Percentiles rank a stretch among this genome's conserved stretches.
Evolutionary conservation across 2,888 invertebrate species (phyloP).

Genomic region (Hetaerina titia): DNA sequence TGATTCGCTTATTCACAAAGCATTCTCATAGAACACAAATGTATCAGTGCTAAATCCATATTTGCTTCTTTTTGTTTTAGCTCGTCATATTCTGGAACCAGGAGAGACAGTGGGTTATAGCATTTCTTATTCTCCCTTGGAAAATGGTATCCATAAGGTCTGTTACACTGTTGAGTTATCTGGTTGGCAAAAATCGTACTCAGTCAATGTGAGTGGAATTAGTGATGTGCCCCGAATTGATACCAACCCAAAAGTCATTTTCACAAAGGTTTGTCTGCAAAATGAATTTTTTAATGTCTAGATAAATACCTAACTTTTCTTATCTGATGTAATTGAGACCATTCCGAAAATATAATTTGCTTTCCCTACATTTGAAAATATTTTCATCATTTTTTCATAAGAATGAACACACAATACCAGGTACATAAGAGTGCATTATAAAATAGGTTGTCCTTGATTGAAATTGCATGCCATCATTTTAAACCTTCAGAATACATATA

Average conservation of each 20-base stretch:
- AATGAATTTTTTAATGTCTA: neutral
- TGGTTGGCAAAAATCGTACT: conserved; percentile 7
- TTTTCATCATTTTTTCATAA: no score
- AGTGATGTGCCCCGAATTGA: conserved; percentile 26
- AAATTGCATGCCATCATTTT: no score
- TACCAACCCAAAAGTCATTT: neutral
- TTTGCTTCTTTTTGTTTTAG: neutral
- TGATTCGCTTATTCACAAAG: no score
- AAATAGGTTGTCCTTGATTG: no score
- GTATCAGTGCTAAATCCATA: neutral
- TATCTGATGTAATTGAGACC: neutral
- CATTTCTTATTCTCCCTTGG: neutral
- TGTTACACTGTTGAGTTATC: neutral
- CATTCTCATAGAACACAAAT: no score
- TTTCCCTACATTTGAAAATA: no score
- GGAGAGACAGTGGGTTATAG: neutral
- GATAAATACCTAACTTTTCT: neutral
- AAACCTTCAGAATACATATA: no score
- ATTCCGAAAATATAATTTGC: no score
- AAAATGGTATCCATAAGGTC: neutral
- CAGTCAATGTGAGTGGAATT: conserved; percentile 11
- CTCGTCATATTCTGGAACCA: neutral
- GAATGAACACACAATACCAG: no score
- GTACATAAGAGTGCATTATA: no score
- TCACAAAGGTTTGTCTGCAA: neutral